Evolutionary conservation across 1,140 invertebrate species (phyloP).

Genomic region (Cyclargus thomasi): DNA sequence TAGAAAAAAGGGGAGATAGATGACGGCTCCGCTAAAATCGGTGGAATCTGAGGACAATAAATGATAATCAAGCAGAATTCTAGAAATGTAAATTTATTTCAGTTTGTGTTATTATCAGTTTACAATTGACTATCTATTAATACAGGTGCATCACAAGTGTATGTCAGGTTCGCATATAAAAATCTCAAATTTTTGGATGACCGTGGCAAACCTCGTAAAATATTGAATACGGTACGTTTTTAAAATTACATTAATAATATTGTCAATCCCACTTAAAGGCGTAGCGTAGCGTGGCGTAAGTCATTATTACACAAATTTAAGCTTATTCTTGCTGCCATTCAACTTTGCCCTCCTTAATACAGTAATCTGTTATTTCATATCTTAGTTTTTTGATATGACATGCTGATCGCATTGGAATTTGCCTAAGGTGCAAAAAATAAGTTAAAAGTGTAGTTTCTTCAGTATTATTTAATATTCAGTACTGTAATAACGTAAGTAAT

Average conservation of each 20-base stretch:
- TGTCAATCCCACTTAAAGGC: no score
- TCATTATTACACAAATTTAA: not conserved
- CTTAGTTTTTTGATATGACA: not conserved
- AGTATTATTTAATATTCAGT: constrained; percentile 7
- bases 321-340: constrained; percentile 5
- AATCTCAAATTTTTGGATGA: no score
- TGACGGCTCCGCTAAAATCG: no score
- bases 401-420: constrained; percentile 8
- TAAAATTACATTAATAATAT: no score
- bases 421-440: not conserved
- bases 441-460: constrained; percentile 7
- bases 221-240: no score
- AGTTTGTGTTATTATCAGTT: not conserved
- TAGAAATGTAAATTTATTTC: constrained; percentile 1
- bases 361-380: constrained; percentile 11
- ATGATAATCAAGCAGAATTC: not conserved
- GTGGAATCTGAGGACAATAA: no score
- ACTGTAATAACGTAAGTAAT: not conserved
- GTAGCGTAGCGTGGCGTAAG: not conserved
- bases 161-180: no score
- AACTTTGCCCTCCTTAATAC: constrained; percentile 13
- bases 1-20: no score
- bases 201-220: not conserved
- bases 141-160: constrained; percentile 4
- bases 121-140: not conserved